Evolutionary conservation across 2,113 vertebrate species (phyloP).

Genomic region (Scartelaos histophorus): DNA sequence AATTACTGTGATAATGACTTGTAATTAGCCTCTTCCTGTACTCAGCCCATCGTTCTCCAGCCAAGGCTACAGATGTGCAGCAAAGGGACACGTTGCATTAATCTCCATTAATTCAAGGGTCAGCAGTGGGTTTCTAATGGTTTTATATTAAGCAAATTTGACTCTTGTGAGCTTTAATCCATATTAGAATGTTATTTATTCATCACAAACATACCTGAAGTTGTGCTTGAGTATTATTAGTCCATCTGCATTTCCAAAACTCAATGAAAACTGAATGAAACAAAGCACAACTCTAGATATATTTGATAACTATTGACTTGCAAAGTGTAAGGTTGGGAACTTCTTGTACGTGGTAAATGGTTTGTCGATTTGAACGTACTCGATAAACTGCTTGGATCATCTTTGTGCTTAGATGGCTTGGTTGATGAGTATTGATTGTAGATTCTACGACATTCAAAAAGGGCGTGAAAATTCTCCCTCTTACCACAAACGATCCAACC

Average conservation of each 20-base stretch:
- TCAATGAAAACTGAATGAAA: no score
- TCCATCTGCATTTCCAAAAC: no score
- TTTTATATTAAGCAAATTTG: no score
- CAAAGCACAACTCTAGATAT: no score
- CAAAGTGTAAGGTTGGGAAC: slow-evolving; percentile 1
- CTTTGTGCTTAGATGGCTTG: slow-evolving; percentile 1
- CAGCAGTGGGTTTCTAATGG: not conserved
- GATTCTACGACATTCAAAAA: not conserved
- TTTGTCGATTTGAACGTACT: not conserved
- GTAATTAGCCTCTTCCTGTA: slow-evolving; percentile 44
- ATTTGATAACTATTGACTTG: slow-evolving; percentile 23
- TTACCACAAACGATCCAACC: no score
- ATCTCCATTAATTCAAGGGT: slow-evolving; percentile 25
- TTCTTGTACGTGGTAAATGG: slow-evolving; percentile 5
- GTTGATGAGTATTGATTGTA: not conserved
- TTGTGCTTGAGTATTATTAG: no score
- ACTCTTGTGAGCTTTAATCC: no score
- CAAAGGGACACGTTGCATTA: slow-evolving; percentile 23
- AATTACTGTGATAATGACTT: slow-evolving; percentile 45
- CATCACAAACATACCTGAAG: no score
- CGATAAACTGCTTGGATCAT: not conserved
- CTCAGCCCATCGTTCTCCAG: slow-evolving; percentile 16
- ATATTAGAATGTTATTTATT: no score
- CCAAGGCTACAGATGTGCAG: slow-evolving; percentile 25
- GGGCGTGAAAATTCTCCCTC: no score